Percentiles rank a stretch among this genome's conserved stretches.
phyloP scores from a whole-genome alignment of 2,888 invertebrate species.

The Strigamia transsilvanica region DNA sequence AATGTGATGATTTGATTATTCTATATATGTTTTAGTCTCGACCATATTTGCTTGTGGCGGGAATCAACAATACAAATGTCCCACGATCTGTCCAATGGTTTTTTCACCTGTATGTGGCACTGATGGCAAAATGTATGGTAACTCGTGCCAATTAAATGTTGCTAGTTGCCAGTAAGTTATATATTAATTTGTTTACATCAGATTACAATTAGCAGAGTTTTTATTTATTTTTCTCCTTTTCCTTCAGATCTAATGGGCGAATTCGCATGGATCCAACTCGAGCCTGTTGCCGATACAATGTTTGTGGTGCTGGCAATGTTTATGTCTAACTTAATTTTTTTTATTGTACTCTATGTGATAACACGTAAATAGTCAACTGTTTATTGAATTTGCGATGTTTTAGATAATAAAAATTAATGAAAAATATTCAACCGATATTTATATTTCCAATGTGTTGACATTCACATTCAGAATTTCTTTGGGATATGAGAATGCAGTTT shows the following conservation, averaged over 20 bases:
- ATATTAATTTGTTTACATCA: not conserved
- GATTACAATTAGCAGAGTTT: not conserved
- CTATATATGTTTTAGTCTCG: not conserved
- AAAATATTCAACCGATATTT: too few species aligned
- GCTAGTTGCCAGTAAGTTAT: conserved; percentile 20
- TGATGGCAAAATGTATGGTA: conserved; percentile 27
- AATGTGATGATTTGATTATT: not conserved
- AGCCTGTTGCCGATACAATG: not conserved
- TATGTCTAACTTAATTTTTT: not conserved
- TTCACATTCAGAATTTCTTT: too few species aligned
- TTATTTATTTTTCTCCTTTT: not conserved
- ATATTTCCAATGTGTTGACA: too few species aligned
- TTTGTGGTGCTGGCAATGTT: not conserved
- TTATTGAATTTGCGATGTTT: too few species aligned
- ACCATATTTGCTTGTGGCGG: not conserved
- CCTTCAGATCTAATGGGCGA: not conserved
- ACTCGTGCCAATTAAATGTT: not conserved
- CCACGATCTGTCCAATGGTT: not conserved
- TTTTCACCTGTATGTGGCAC: conserved; percentile 24
- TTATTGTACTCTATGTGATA: too few species aligned
- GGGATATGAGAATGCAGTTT: too few species aligned
- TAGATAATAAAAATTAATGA: too few species aligned
- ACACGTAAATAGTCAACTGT: too few species aligned
- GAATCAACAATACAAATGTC: conserved; percentile 6
- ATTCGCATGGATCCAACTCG: not conserved